Percentiles rank a stretch among this genome's conserved stretches.
phyloP scores from a whole-genome alignment of 2,113 vertebrate species.

The Cichladusa arquata region DNA sequence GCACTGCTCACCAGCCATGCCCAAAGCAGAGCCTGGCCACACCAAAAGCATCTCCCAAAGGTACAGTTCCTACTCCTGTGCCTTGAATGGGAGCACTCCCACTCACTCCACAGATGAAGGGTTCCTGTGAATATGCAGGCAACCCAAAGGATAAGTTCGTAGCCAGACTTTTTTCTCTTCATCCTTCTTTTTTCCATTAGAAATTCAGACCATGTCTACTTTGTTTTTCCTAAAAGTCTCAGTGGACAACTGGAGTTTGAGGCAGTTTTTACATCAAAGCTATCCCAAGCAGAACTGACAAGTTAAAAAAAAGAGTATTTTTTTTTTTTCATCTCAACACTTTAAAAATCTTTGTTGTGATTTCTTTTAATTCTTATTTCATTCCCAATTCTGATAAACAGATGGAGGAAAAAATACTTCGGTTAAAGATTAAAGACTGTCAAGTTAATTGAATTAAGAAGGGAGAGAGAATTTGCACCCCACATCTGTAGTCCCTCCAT shows the following conservation, averaged over 20 bases:
- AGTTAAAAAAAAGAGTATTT: not conserved
- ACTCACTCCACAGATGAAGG: not conserved
- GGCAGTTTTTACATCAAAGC: constrained; percentile 46
- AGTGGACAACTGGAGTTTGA: constrained; percentile 8
- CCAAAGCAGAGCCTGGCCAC: not conserved
- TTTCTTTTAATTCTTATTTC: constrained; percentile 28
- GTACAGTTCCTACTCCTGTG: fast-evolving
- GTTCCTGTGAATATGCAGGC: not conserved
- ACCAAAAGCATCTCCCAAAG: not conserved
- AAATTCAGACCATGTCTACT: not conserved
- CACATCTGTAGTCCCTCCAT: not conserved
- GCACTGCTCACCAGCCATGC: not conserved
- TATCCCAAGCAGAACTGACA: constrained; percentile 20
- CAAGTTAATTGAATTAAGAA: constrained; percentile 48
- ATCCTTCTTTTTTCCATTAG: not conserved
- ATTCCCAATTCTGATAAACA: constrained; percentile 42
- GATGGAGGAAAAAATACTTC: not conserved
- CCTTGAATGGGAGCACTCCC: not conserved
- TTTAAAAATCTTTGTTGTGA: constrained; percentile 35
- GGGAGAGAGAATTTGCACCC: not conserved
- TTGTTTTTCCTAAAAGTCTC: constrained; percentile 24
- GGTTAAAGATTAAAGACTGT: constrained; percentile 28
- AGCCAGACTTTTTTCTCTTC: not conserved
- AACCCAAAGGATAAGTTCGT: not conserved
- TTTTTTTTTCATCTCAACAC: not conserved